These are phyloP conservation scores for Lucilia sericata DNA, from an alignment of 1,140 invertebrate species.

Conservation along the genomic window DNA sequence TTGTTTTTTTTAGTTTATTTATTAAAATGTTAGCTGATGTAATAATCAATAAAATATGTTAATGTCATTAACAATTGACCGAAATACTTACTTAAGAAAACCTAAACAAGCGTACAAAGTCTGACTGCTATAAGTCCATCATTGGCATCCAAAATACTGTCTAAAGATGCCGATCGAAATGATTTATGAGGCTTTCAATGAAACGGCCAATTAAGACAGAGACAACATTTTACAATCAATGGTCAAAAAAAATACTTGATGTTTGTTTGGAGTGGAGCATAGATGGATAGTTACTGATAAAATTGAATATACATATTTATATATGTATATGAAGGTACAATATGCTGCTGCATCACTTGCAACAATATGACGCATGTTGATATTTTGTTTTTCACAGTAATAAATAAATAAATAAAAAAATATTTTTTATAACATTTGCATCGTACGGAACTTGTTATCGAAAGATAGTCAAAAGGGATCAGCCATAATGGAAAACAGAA, in stretches of 20 bases:
- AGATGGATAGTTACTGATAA: slow-evolving; percentile 12
- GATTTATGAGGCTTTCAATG: slow-evolving; percentile 16
- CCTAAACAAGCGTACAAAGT: neutral
- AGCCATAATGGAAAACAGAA: neutral
- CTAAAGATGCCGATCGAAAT: slow-evolving; percentile 7
- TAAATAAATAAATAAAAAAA: neutral
- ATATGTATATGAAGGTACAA: neutral
- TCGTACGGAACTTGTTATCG: slow-evolving; percentile 16
- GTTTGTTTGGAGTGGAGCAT: neutral
- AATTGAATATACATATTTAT: neutral
- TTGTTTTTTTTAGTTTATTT: neutral
- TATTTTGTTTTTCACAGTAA: slow-evolving; percentile 18
- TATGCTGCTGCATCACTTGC: neutral
- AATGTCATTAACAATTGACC: slow-evolving; percentile 3
- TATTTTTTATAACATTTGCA: slow-evolving; percentile 26
- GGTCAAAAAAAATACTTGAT: neutral
- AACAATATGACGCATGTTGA: neutral
- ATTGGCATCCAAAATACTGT: neutral
- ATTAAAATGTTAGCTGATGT: neutral
- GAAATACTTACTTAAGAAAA: neutral
- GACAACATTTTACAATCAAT: slow-evolving; percentile 22
- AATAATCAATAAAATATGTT: slow-evolving; percentile 13
- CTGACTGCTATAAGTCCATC: neutral
- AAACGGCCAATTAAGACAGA: neutral
- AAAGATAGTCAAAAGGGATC: neutral